Evolutionary conservation across 2,797 vertebrate species (phyloP), one percentile per base, ranked within the genome.

Genomic region (Danio aesculapii): DNA sequence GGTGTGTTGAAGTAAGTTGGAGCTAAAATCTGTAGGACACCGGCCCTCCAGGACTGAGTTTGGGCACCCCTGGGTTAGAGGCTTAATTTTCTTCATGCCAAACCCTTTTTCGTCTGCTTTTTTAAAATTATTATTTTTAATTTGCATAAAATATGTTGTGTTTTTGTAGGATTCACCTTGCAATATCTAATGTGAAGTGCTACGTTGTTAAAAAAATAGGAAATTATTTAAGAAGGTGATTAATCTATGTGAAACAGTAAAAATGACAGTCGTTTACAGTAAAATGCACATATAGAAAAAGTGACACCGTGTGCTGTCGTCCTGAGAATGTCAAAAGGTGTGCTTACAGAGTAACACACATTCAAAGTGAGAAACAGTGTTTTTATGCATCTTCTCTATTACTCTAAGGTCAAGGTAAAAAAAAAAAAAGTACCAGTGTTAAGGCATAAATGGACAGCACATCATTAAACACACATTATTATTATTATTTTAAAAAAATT

Each of bases 191-290:
- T 68, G 79, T 61, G 70, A 75, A 68, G 49, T 82, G 77, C 59
- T 46, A 46, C 57, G 49, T 57, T 74, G 41, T 17, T 12, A 55
- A 52, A 52, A 50, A 49, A 5, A 49, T 2, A 52, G 12, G 7
- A 17, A 30, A 5, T 44, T 16, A 21, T 30, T 21, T 8, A 57
- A 10, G 53, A 44, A 17, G 80, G 88, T 92, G 87, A 86, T 75
- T 86, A 49, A 73, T 86, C 43, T 77, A 83, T 74, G 77, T 46
- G 30, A n/a, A 30, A 58, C 43, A 66, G 43, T 17, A 8, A 30
- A 67, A 63, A 39, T 61, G 14, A 47, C 72, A 10, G 76, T 13
- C 6, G 59, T 44, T 10, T 87, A 89, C 88, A 91, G 90, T 91
- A 84, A 86, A 77, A 84, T 53, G 66, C 73, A 75, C 17, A 14